These are phyloP conservation scores for Conchocele bisecta DNA, from an alignment of 2,888 invertebrate genomes.

Conservation along the genomic window DNA sequence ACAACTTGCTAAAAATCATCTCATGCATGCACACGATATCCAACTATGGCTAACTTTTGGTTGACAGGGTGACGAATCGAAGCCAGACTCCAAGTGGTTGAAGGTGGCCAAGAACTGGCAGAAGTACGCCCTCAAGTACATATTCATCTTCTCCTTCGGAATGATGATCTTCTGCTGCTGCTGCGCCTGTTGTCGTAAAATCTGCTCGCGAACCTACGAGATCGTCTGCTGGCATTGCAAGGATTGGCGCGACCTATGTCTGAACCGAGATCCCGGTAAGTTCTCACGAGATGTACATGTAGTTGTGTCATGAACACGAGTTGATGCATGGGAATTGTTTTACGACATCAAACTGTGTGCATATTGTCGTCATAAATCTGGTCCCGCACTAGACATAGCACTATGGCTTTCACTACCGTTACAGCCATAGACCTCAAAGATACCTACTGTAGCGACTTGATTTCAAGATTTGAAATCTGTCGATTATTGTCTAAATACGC, in stretches of 20 bases:
- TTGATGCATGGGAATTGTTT: no score
- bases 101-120: constrained; percentile 56
- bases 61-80: constrained; percentile 18
- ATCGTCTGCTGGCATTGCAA: constrained; percentile 29
- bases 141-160: constrained; percentile 47
- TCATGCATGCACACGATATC: background rate
- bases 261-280: constrained; percentile 53
- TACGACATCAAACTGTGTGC: no score
- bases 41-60: background rate
- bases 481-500: no score
- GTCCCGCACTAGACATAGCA: no score
- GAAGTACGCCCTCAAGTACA: constrained; percentile 45
- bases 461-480: no score
- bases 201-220: constrained; percentile 15
- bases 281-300: no score
- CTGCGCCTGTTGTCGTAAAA: constrained; percentile 31
- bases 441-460: no score
- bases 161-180: constrained; percentile 45
- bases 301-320: no score
- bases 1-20: no score
- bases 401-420: no score
- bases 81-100: constrained; percentile 40
- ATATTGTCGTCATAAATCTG: no score
- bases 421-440: no score
- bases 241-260: constrained; percentile 44